These are phyloP conservation scores for Dascillus cervinus DNA, from an alignment of 2,888 invertebrate genomes.

Conservation along the genomic window DNA sequence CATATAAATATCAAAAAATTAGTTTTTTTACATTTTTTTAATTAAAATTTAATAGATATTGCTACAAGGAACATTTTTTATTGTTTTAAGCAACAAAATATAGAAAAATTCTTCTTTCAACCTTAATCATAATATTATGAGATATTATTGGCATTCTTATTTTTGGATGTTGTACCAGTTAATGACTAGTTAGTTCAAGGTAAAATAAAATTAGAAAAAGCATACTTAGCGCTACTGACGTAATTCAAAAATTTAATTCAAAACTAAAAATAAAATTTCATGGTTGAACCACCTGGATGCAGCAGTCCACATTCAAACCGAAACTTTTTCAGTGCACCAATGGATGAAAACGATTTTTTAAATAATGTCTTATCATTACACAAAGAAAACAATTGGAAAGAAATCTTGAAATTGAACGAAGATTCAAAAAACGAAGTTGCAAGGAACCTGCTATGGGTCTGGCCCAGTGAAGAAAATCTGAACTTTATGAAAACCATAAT, in stretches of 20 bases:
- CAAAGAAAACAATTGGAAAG: conserved; percentile 41
- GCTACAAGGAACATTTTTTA: no score
- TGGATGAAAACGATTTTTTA: conserved; percentile 38
- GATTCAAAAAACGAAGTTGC: conserved; percentile 42
- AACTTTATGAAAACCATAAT: conserved; percentile 48
- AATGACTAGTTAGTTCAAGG: not conserved
- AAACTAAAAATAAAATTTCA: not conserved
- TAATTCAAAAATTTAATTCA: not conserved
- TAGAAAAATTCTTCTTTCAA: no score
- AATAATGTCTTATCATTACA: conserved; percentile 40
- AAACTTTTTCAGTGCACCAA: not conserved
- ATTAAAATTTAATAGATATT: no score
- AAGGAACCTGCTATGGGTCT: conserved; percentile 59
- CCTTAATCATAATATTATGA: no score
- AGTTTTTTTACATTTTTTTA: no score
- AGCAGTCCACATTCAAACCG: not conserved
- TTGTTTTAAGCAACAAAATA: no score
- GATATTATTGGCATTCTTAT: no score
- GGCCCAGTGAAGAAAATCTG: conserved; percentile 61
- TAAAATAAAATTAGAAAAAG: not conserved
- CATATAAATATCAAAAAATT: no score
- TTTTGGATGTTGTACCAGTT: no score
- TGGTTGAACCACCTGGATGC: not conserved
- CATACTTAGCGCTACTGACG: not conserved
- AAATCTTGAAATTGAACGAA: conserved; percentile 42